phyloP scores from a whole-genome alignment of 2,797 vertebrate species.

The Hemitrygon akajei region DNA sequence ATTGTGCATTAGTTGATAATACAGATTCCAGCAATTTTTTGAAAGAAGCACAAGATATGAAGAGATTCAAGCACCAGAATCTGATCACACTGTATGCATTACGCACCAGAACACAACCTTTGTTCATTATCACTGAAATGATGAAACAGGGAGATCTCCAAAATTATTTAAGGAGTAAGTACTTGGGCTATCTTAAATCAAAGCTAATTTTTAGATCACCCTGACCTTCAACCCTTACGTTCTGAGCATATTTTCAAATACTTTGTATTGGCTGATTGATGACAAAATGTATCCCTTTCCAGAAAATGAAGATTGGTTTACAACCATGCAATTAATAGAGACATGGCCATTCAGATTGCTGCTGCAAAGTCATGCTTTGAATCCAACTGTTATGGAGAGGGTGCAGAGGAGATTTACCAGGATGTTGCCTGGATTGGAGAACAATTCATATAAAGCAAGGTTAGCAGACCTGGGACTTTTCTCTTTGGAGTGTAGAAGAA shows the following conservation, averaged over 20 bases:
- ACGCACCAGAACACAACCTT: slow-evolving; percentile 17
- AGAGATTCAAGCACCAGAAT: slow-evolving; percentile 15
- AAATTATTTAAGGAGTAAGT: slow-evolving; percentile 29
- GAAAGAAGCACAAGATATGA: slow-evolving; percentile 33
- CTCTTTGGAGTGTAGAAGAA: too few species aligned
- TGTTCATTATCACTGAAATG: slow-evolving; percentile 32
- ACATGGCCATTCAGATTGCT: slow-evolving; percentile 15
- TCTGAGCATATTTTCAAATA: background rate
- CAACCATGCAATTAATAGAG: slow-evolving; percentile 2
- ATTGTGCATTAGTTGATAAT: background rate
- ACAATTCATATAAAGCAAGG: too few species aligned
- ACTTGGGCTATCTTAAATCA: background rate
- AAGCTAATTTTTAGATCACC: background rate
- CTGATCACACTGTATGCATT: slow-evolving; percentile 2
- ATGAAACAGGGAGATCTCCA: slow-evolving; percentile 34
- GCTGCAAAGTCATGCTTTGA: slow-evolving; percentile 18
- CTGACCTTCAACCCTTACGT: background rate
- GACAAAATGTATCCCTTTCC: background rate
- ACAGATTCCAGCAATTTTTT: background rate
- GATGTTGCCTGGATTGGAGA: too few species aligned
- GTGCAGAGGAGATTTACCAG: too few species aligned
- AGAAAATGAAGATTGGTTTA: background rate
- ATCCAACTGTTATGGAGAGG: slow-evolving; percentile 18
- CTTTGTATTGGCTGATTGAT: background rate
- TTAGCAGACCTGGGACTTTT: too few species aligned